These are phyloP conservation scores for Psittacula cyanocephala DNA, from an alignment of 2,113 vertebrate genomes.

Conservation along the genomic window DNA sequence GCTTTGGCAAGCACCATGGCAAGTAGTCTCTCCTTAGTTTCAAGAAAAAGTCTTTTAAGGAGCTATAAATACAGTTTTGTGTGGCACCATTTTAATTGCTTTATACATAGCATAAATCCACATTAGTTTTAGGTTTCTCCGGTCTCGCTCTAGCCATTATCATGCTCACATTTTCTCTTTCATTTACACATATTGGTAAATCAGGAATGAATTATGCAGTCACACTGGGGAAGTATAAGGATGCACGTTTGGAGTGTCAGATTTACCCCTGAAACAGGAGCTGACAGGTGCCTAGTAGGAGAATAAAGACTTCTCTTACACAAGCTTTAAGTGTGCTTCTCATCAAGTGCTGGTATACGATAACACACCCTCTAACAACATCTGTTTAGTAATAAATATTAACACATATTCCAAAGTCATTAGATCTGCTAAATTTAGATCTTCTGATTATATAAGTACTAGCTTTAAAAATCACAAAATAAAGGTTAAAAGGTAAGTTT, in stretches of 20 bases:
- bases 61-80: slow-evolving; percentile 36
- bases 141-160: neutral
- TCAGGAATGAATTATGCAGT: neutral
- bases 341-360: neutral
- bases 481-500: neutral
- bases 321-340: neutral
- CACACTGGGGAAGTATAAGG: neutral
- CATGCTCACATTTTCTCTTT: neutral
- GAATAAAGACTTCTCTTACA: neutral
- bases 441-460: neutral
- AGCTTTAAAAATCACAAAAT: neutral
- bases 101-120: neutral
- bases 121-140: neutral
- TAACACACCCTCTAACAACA: neutral
- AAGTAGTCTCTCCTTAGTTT: neutral
- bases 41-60: slow-evolving; percentile 21
- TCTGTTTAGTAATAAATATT: slow-evolving; percentile 35
- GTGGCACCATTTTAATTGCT: neutral
- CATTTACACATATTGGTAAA: neutral
- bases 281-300: slow-evolving; percentile 38
- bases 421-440: neutral
- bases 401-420: neutral
- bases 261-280: slow-evolving; percentile 27
- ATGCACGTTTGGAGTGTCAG: neutral
- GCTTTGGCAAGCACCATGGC: neutral